Evolutionary conservation across 2,113 vertebrate genomes (phyloP).

Genomic region (Burhinus bistriatus): DNA sequence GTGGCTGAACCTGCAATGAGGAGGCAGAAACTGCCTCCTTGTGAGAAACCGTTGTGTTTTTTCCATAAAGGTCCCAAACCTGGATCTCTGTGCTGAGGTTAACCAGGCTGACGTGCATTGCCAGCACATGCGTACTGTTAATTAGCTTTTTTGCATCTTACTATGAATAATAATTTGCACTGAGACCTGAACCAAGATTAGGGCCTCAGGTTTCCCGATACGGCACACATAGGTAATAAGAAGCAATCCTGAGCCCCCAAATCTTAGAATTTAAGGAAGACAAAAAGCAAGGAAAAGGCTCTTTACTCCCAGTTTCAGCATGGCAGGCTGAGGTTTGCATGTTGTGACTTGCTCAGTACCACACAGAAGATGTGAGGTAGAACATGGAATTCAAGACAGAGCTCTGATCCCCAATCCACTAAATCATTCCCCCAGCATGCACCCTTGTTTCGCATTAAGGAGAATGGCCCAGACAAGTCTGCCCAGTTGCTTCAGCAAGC

Average conservation of each 20-base stretch:
- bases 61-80: background rate
- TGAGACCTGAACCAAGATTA: background rate
- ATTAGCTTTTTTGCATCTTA: background rate
- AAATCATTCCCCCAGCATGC: conserved; percentile 39
- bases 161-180: background rate
- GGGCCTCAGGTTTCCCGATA: background rate
- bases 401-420: conserved; percentile 12
- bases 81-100: background rate
- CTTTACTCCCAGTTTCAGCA: background rate
- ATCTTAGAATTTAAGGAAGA: background rate
- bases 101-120: background rate
- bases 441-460: background rate
- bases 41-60: background rate
- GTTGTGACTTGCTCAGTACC: conserved; percentile 32
- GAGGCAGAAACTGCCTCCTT: background rate
- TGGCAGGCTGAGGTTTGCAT: conserved; percentile 9
- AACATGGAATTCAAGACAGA: conserved; percentile 46
- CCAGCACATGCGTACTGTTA: background rate
- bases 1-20: background rate
- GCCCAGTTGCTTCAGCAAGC: conserved; percentile 39
- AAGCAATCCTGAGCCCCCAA: background rate
- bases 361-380: background rate
- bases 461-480: conserved; percentile 62
- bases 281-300: background rate
- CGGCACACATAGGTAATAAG: fast-evolving